Evolutionary conservation across 2,113 vertebrate species (phyloP), one percentile per base, ranked within the genome.

Genomic region (Alectura lathami): DNA sequence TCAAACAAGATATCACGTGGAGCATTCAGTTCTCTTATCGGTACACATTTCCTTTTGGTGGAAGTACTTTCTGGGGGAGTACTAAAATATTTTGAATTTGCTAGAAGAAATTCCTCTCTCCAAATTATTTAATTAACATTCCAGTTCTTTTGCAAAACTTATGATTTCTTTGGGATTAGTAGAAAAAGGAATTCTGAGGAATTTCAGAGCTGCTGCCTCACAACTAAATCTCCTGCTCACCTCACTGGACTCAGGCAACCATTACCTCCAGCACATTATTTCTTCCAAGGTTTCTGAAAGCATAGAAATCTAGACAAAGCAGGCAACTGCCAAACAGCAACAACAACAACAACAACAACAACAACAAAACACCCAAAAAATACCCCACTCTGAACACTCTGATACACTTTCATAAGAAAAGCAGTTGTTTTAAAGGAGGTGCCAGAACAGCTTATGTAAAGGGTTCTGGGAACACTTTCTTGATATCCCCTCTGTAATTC

Each of bases 21-120:
- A 69, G 24, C 64, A 15, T n/a, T 88, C 3, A 0, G 24, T 3
- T 62, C 16, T 70, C 43, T 77, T 2, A 1, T 30, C 3, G 1
- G 3, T 24, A 21, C 0, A 2, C 9, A 38, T 34, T 88, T 83
- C 14, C 27, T 38, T 66, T 23, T 29, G 20, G 5, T 54, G 27
- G 60, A 21, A 72, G 30, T 72, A 27, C 36, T 83, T 76, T 75
- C 60, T 32, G 34, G 17, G 6, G 32, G 56, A 82, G 5, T 70
- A 66, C 56, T 40, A 45, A 91, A 82, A 74, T 23, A 24, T 11
- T 83, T 38, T 38, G 29, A 2, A 1, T 85, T 54, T 88, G 5
- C 34, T 73, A 11, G n/a, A 66, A 66, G 45, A 66, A 89, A 80
- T 43, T 57, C 22, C 45, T 13, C 16, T n/a, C 26, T 47, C 34